These are phyloP conservation scores for Dynastes grantii DNA, from an alignment of 2,888 invertebrate genomes.

Conservation along the genomic window DNA sequence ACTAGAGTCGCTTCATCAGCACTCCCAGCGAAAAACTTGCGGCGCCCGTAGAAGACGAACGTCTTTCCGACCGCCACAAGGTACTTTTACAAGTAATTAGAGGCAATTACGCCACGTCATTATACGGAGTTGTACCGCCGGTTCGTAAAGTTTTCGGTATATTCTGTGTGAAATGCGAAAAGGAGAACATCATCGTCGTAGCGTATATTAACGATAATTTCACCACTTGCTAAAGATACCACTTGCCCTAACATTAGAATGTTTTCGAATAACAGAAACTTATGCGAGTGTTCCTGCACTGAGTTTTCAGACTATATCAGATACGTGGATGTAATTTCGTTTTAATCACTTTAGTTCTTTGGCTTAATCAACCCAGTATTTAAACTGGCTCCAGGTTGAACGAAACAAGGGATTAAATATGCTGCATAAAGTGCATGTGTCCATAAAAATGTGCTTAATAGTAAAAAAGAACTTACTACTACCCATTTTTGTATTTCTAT, in stretches of 20 bases:
- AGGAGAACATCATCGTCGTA: conserved; percentile 65
- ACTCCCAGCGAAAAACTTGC: conserved; percentile 56
- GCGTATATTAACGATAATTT: neutral
- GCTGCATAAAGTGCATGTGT: too few species aligned
- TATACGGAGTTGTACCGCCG: conserved; percentile 66
- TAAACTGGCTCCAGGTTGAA: too few species aligned
- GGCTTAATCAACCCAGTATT: too few species aligned
- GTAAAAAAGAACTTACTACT: too few species aligned
- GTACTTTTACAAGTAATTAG: conserved; percentile 73
- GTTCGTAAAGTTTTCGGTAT: conserved; percentile 62
- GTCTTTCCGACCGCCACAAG: conserved; percentile 71
- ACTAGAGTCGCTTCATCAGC: conserved; percentile 32
- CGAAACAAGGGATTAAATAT: too few species aligned
- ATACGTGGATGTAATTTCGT: too few species aligned
- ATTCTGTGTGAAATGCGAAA: conserved; percentile 59
- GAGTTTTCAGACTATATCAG: neutral
- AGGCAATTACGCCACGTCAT: conserved; percentile 72
- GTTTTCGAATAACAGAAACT: neutral
- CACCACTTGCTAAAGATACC: neutral
- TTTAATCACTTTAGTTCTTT: too few species aligned
- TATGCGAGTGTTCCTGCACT: neutral
- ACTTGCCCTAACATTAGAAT: neutral
- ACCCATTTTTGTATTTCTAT: too few species aligned
- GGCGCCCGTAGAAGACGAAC: conserved; percentile 57
- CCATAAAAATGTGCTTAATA: too few species aligned